Conservation (phyloP, 2,113 vertebrate species). For the Salvelinus namaycush region DNA sequence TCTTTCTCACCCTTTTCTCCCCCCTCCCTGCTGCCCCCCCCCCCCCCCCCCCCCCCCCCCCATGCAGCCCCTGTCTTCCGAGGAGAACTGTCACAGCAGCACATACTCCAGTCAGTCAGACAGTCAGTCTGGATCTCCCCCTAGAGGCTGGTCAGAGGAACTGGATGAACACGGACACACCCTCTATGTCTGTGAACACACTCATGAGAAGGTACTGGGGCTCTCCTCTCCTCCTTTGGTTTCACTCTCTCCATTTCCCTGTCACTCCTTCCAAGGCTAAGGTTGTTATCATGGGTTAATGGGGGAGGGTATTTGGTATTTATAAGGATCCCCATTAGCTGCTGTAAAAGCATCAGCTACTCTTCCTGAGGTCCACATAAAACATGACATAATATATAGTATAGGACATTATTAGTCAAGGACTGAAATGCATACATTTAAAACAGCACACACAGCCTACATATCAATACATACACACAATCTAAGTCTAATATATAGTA, state of each 20-base stretch:
- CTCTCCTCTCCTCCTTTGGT: neutral
- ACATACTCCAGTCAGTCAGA: conserved; percentile 93
- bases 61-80: conserved; percentile 84
- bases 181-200: conserved; percentile 94
- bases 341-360: too few species aligned
- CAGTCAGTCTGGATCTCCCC: conserved; percentile 95
- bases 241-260: neutral
- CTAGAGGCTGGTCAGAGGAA: conserved; percentile 97
- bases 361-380: too few species aligned
- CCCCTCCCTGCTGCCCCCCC: conserved; percentile 39
- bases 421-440: too few species aligned
- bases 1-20: too few species aligned
- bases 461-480: too few species aligned
- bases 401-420: too few species aligned
- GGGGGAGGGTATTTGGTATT: too few species aligned
- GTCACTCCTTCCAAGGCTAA: neutral
- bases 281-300: too few species aligned
- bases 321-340: too few species aligned
- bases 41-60: conserved; percentile 44
- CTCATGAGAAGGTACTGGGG: conserved; percentile 92
- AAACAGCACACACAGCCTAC: too few species aligned
- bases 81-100: conserved; percentile 92
- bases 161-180: conserved; percentile 95
- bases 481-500: too few species aligned
- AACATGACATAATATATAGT: too few species aligned